phyloP scores from a whole-genome alignment of 2,888 invertebrate genomes.

The Argyra leucocephala region DNA sequence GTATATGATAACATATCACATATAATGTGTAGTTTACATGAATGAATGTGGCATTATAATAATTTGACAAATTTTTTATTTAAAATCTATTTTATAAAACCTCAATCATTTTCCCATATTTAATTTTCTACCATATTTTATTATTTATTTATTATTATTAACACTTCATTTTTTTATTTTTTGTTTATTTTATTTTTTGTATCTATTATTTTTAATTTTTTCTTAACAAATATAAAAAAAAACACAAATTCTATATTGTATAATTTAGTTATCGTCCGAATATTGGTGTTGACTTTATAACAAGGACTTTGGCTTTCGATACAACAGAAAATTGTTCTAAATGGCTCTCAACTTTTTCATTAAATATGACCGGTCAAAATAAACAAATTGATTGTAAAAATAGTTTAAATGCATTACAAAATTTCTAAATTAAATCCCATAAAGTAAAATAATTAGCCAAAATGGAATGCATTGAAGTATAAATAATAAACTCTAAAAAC shows the following conservation, averaged over 20 bases:
- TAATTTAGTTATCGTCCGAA: conserved; percentile 86
- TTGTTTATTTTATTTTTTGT: conserved; percentile 17
- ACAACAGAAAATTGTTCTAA: conserved; percentile 73
- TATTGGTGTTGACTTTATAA: conserved; percentile 77
- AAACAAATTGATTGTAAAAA: conserved; percentile 84
- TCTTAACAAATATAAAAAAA: no score
- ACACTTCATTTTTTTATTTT: conserved; percentile 16
- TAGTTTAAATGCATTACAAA: conserved; percentile 26
- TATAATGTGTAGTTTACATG: no score
- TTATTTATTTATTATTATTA: no score
- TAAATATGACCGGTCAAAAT: conserved; percentile 60
- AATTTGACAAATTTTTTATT: no score
- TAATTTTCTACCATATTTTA: no score
- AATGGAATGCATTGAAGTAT: conserved; percentile 7
- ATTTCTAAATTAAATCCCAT: conserved; percentile 20
- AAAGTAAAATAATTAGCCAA: conserved; percentile 10
- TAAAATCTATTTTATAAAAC: no score
- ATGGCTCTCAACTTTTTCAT: conserved; percentile 75
- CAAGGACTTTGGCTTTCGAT: conserved; percentile 80
- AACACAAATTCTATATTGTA: conserved; percentile 16
- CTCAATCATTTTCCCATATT: no score
- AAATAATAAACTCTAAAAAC: conserved; percentile 11
- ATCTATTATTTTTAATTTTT: conserved; percentile 13
- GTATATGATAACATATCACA: no score
- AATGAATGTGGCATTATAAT: no score